phyloP scores from a whole-genome alignment of 2,797 vertebrate species.

The Bovichtus variegatus region DNA sequence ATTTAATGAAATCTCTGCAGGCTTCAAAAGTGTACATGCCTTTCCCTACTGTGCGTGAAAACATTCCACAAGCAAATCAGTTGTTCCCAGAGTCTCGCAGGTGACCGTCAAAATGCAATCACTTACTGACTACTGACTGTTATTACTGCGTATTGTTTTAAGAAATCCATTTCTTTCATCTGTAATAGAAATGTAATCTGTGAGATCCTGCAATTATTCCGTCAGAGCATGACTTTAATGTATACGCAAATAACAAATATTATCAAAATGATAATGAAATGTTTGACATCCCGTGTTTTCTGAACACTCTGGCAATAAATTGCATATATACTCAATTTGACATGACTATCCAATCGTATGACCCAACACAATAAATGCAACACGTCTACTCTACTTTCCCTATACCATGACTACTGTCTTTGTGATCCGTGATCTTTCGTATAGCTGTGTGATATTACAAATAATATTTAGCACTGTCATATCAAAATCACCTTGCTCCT shows the following conservation, averaged over 20 bases:
- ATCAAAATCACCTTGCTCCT: slow-evolving; percentile 14
- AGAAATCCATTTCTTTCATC: neutral
- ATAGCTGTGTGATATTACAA: slow-evolving; percentile 2
- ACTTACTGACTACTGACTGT: slow-evolving; percentile 16
- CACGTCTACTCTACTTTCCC: neutral
- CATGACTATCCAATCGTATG: accelerated
- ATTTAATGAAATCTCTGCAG: slow-evolving; percentile 60
- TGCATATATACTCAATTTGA: too few relatives aligned
- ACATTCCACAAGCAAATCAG: slow-evolving; percentile 27
- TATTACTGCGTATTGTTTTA: neutral
- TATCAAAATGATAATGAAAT: neutral
- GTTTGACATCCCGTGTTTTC: neutral
- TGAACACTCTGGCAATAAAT: neutral
- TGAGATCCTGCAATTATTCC: neutral
- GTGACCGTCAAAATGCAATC: slow-evolving; percentile 23
- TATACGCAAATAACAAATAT: neutral
- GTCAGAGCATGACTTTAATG: neutral
- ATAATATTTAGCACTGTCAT: slow-evolving; percentile 27
- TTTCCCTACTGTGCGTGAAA: slow-evolving; percentile 24
- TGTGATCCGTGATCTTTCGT: neutral
- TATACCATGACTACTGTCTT: neutral
- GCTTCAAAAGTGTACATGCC: slow-evolving; percentile 11
- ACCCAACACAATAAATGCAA: neutral
- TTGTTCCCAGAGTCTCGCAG: neutral
- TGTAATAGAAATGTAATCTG: neutral